Base-by-base conservation (phyloP, 2,888 invertebrate genomes). In the Hypselothyrea guttata region DNA sequence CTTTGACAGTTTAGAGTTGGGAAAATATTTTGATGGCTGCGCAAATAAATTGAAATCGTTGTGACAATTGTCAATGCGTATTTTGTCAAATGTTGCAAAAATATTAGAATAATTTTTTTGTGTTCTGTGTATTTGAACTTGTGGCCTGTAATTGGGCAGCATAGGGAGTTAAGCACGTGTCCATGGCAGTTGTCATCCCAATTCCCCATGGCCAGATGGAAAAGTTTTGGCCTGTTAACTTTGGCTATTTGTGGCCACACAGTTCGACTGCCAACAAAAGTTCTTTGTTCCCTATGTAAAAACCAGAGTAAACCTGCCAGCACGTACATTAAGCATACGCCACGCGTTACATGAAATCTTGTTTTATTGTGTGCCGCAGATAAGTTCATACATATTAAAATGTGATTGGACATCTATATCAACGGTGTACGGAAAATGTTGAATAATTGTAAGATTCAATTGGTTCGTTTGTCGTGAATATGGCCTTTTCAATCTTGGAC, bases 41-140 rank as follows among this genome's bases (percentile, higher is more conserved):
- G 62, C 45, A 78, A 75, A 74, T 65, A 67, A 82, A 79, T 75
- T 69, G 74, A 71, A 73, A 83, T 69, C 71, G 68, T 68, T 73
- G 55, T 64, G 82, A 77, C 82, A 78, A 77, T 82, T 72, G 65
- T 28, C 42, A 57, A n/a, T 48, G 55, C 49, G 57, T 48, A 44
- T 45, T 48, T 48, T 64, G 53, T 48, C 48, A 72, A 22, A 52
- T 45, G 37, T 12, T 42, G 35, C 30, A 27, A 54, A 65, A 71
- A 67, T 57, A 58, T 62, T 60, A 38, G 49, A 52, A 16, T 9
- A 16, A 37, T 9, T 9, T 16, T 18, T 9, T 35, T 1, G 15
- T 37, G n/a, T 15, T n/a, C n/a, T 12, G n/a, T 16, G 15, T 15
- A 31, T 30, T 34, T 38, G 48, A 31, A 45, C 22, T 41, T 37